Percentiles rank a stretch among this genome's conserved stretches.
Conservation (phyloP, 2,888 invertebrate species). For the Frankliniella fusca region DNA sequence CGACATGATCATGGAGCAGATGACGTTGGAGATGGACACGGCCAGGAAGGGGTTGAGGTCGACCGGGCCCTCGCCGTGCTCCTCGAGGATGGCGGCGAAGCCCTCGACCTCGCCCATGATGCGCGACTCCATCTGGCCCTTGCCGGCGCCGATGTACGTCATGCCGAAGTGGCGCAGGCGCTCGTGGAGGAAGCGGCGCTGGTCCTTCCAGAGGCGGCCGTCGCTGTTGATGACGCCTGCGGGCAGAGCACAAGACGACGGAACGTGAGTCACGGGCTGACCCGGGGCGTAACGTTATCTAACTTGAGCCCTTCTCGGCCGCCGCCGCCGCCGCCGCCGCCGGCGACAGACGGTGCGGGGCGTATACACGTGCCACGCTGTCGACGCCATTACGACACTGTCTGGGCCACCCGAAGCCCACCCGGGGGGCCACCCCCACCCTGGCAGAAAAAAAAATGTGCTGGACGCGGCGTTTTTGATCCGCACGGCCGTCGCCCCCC, state of each 20-base stretch:
- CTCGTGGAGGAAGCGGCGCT: conserved; percentile 80
- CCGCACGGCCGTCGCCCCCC: not conserved
- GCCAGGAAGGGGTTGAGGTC: conserved; percentile 73
- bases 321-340: not conserved
- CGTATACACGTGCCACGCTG: not conserved
- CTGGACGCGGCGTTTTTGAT: not conserved
- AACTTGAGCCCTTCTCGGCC: not conserved
- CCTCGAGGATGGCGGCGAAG: conserved; percentile 62
- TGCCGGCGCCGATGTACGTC: conserved; percentile 76
- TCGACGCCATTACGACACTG: not conserved
- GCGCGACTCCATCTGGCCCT: conserved; percentile 75
- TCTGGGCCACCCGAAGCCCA: not conserved
- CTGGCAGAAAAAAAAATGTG: not conserved
- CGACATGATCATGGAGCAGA: conserved; percentile 86
- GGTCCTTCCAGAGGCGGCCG: conserved; percentile 85
- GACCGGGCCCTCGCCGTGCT: conserved; percentile 62
- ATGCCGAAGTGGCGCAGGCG: conserved; percentile 81
- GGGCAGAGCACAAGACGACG: conserved; percentile 37
- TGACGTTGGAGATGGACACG: conserved; percentile 82
- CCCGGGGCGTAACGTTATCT: not conserved
- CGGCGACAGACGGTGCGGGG: not conserved
- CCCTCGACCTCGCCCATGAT: conserved; percentile 81
- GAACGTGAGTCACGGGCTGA: conserved; percentile 12
- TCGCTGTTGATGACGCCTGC: conserved; percentile 85
- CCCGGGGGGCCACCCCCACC: not conserved